Evolutionary conservation across 37 sponge, comb jelly and placozoan genomes (phyloP).

Genomic region (Lycopodina hypogea): DNA sequence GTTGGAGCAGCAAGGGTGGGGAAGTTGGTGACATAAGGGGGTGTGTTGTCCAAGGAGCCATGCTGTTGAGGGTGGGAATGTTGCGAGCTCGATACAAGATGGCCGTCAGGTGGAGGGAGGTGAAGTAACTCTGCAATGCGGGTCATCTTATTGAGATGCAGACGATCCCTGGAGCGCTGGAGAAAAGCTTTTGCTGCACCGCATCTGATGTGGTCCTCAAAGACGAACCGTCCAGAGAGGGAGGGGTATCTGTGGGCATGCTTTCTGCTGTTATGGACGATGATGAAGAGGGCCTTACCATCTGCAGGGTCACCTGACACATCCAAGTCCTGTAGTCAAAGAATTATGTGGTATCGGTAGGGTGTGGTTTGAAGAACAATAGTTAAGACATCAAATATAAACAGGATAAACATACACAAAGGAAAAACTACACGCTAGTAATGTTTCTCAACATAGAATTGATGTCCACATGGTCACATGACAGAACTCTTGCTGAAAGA

Average conservation of each 20-base stretch:
- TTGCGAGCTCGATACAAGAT: neutral
- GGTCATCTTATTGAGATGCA: constrained; percentile 62
- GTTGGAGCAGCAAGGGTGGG: neutral
- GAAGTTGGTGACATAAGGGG: neutral
- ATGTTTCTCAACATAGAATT: too few relatives aligned
- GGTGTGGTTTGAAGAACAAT: too few relatives aligned
- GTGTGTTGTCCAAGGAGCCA: neutral
- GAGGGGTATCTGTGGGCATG: constrained; percentile 35
- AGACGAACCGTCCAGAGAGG: constrained; percentile 65
- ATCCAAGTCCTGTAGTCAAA: constrained; percentile 69
- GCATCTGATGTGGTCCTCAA: constrained; percentile 89
- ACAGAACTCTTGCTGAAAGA: too few relatives aligned
- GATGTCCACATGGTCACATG: too few relatives aligned
- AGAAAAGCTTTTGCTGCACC: constrained; percentile 73
- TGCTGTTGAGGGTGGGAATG: too few relatives aligned
- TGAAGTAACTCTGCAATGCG: constrained; percentile 51
- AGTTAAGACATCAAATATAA: too few relatives aligned
- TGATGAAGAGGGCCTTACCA: constrained; percentile 59
- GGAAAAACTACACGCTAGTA: too few relatives aligned
- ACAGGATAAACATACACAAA: too few relatives aligned
- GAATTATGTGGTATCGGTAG: too few relatives aligned
- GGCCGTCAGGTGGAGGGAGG: constrained; percentile 30
- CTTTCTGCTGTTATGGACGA: constrained; percentile 38
- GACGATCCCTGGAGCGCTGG: constrained; percentile 49
- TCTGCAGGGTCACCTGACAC: constrained; percentile 70